A percentile compares a stretch with the other conserved stretches of the same genome.
These are phyloP conservation scores for Acanthosepion esculentum DNA, from an alignment of 2,888 invertebrate species.

Conservation along the genomic window DNA sequence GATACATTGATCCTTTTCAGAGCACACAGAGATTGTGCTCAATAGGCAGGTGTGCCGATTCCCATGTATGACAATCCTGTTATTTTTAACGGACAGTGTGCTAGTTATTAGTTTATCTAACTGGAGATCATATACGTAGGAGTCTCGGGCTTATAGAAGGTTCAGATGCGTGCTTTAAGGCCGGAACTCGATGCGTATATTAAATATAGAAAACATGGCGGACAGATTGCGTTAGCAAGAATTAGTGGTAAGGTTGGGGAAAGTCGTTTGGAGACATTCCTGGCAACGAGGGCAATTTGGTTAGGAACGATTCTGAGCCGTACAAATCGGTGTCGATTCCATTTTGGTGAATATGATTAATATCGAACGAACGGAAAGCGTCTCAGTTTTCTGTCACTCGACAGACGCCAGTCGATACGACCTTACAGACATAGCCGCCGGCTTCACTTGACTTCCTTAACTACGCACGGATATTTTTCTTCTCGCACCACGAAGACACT, in stretches of 20 bases:
- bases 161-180: neutral
- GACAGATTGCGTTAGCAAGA: too few species aligned
- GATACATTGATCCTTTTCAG: too few species aligned
- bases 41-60: too few species aligned
- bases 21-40: too few species aligned
- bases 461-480: neutral
- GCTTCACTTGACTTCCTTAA: neutral
- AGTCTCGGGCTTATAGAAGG: neutral
- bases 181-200: neutral
- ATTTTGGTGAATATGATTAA: neutral
- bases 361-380: neutral
- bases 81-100: too few species aligned
- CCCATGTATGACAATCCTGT: too few species aligned
- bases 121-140: neutral
- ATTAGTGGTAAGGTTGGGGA: too few species aligned
- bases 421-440: neutral
- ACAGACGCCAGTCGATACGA: neutral
- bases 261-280: neutral
- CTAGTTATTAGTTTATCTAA: neutral
- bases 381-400: neutral
- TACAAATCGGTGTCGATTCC: neutral
- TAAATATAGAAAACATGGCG: neutral
- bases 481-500: neutral
- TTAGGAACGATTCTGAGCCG: neutral
- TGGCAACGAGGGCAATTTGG: neutral